Conservation (phyloP, 2,888 invertebrate species). For the Cartodere bifasciata region DNA sequence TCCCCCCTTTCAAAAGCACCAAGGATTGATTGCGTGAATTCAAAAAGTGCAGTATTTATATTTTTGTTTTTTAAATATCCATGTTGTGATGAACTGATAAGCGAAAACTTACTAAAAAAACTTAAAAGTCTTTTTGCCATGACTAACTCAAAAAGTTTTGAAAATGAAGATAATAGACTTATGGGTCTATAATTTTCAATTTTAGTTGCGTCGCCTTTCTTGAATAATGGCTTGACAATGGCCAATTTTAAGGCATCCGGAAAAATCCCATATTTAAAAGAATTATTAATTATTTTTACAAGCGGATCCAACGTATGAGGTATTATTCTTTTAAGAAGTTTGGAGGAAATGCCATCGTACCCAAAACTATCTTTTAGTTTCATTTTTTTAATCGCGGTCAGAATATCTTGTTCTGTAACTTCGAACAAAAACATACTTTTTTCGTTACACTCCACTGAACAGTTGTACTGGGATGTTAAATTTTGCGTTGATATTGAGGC, state of each 20-base stretch:
- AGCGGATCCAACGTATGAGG: no score
- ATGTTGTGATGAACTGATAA: slow-evolving; percentile 4
- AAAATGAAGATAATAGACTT: slow-evolving; percentile 5
- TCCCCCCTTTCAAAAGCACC: slow-evolving; percentile 5
- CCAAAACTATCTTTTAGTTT: no score
- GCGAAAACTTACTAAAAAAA: slow-evolving; percentile 4
- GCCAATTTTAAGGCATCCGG: slow-evolving; percentile 8
- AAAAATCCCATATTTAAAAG: no score
- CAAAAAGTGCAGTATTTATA: slow-evolving; percentile 7
- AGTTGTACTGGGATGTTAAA: no score
- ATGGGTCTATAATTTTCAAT: slow-evolving; percentile 8
- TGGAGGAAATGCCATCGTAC: no score
- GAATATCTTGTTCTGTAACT: no score
- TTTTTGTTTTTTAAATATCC: slow-evolving; percentile 4
- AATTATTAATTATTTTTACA: no score
- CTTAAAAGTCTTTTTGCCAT: slow-evolving; percentile 2
- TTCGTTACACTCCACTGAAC: no score
- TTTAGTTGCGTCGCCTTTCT: slow-evolving; percentile 4
- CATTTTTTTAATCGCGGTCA: no score
- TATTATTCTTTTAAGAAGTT: no score
- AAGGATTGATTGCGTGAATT: slow-evolving; percentile 5
- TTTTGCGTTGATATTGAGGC: no score
- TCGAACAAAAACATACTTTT: no score
- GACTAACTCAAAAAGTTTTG: slow-evolving; percentile 7
- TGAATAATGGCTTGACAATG: slow-evolving; percentile 7